phyloP scores from a whole-genome alignment of 1,140 invertebrate species.

The Luehdorfia chinensis region DNA sequence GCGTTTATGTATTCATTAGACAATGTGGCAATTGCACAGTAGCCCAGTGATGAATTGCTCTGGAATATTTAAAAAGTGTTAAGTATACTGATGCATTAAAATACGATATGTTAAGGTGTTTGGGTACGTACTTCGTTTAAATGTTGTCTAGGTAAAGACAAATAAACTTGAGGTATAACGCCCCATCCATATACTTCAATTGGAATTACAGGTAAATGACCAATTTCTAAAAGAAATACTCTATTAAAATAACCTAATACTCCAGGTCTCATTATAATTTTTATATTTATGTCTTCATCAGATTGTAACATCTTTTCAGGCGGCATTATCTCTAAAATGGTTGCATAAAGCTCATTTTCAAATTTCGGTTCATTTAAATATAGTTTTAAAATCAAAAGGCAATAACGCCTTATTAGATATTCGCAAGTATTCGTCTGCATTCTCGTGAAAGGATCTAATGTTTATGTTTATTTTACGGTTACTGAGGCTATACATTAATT shows the following conservation, averaged over 20 bases:
- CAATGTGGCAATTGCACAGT: constrained; percentile 48
- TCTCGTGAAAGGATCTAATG: constrained; percentile 65
- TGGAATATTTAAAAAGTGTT: constrained; percentile 26
- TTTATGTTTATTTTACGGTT: constrained; percentile 57
- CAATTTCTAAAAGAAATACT: constrained; percentile 57
- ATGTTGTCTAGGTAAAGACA: constrained; percentile 43
- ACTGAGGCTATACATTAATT: constrained; percentile 55
- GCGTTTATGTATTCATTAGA: constrained; percentile 55
- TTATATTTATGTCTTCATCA: constrained; percentile 45
- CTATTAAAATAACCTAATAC: constrained; percentile 56
- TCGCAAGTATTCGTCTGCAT: constrained; percentile 47
- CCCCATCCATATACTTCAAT: constrained; percentile 68
- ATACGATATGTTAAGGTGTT: too few relatives aligned
- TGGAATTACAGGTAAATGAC: constrained; percentile 52
- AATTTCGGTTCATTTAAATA: constrained; percentile 49
- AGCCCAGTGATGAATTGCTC: constrained; percentile 43
- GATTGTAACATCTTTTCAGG: constrained; percentile 43
- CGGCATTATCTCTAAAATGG: constrained; percentile 49
- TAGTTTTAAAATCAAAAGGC: constrained; percentile 59
- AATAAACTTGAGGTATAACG: constrained; percentile 61
- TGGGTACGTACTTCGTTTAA: constrained; percentile 35
- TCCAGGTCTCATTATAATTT: constrained; percentile 55
- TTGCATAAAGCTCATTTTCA: constrained; percentile 48
- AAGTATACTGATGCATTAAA: neutral
- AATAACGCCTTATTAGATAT: constrained; percentile 52